Evolutionary conservation across 2,888 invertebrate species (phyloP).

Genomic region (Strigamia maritima): DNA sequence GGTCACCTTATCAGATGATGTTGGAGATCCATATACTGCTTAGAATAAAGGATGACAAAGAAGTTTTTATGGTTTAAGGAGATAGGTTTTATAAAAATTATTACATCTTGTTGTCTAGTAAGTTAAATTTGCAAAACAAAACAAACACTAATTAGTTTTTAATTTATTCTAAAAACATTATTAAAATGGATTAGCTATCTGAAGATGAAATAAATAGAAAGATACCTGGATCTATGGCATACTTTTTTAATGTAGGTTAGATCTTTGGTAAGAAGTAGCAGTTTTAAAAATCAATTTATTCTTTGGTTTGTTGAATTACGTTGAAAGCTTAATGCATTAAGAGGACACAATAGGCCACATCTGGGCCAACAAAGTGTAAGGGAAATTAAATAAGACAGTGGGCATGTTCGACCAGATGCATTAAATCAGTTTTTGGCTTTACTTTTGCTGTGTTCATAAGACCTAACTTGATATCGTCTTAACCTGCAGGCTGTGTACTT

Average conservation of each 20-base stretch:
- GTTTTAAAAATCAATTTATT: background rate
- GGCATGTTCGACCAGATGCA: background rate
- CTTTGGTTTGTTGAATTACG: background rate
- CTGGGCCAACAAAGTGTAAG: background rate
- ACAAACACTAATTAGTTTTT: too few relatives aligned
- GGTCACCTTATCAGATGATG: constrained; percentile 3
- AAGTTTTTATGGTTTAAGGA: background rate
- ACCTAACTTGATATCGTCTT: too few relatives aligned
- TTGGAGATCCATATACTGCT: background rate
- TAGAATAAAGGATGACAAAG: background rate
- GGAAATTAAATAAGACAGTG: background rate
- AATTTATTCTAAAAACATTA: too few relatives aligned
- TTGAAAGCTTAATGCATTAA: too few relatives aligned
- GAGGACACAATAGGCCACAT: background rate
- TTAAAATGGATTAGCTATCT: background rate
- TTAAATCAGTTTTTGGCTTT: background rate
- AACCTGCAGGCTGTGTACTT: too few relatives aligned
- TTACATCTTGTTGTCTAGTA: too few relatives aligned
- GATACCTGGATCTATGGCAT: background rate
- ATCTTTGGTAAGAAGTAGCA: background rate
- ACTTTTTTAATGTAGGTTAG: too few relatives aligned
- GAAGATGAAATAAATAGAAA: background rate
- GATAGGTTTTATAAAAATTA: background rate
- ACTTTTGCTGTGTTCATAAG: background rate
- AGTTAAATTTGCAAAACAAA: too few relatives aligned